phyloP scores from a whole-genome alignment of 2,888 invertebrate species.

The Drosophila basisetae region DNA sequence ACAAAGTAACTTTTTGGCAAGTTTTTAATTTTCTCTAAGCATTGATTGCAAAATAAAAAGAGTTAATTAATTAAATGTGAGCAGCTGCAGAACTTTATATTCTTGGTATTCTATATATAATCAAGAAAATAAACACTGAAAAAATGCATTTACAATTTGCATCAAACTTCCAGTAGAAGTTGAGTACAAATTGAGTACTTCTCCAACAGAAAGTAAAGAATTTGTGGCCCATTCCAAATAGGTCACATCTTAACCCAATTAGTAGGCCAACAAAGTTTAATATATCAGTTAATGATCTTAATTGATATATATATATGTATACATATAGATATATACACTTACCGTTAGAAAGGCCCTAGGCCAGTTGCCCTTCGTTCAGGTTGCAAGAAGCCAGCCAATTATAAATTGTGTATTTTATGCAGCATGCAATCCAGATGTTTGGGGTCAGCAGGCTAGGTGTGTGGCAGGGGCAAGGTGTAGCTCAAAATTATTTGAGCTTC shows the following conservation, averaged over 20 bases:
- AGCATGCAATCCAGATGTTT: background rate
- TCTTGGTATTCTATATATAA: background rate
- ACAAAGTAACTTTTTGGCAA: background rate
- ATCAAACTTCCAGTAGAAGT: background rate
- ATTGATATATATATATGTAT: background rate
- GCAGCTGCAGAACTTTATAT: background rate
- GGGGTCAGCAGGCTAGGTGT: background rate
- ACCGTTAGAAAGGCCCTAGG: background rate
- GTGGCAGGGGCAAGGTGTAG: background rate
- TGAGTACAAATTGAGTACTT: background rate
- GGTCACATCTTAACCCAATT: background rate
- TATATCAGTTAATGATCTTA: background rate
- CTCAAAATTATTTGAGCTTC: conserved; percentile 26
- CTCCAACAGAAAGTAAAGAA: background rate
- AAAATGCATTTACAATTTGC: background rate
- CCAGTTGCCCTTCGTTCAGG: background rate
- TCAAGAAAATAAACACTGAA: background rate
- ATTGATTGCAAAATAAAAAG: background rate
- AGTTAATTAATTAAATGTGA: background rate
- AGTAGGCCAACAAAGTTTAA: background rate
- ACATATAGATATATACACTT: background rate
- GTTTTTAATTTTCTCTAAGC: background rate
- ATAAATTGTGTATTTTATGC: background rate
- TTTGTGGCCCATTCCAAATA: background rate
- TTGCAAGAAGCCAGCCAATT: background rate